Base-by-base conservation (phyloP, 2,888 invertebrate genomes). In the Epistrophe eligans region DNA sequence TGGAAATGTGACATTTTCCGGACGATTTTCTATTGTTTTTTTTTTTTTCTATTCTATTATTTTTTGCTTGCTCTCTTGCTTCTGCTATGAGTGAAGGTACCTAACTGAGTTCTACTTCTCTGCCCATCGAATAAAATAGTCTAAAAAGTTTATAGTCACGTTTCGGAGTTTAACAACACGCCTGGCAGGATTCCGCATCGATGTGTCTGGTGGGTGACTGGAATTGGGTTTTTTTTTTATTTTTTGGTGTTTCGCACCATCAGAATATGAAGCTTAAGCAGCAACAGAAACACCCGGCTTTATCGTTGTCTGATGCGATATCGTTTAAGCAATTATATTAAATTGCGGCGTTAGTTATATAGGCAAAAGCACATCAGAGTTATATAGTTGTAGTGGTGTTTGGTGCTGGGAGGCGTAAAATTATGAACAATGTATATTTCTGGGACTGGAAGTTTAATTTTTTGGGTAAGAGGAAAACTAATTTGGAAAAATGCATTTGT, bases 121-220 rank as follows among this genome's bases (percentile, higher is more conserved):
- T 57, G 60, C 77, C 70, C 58, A 57, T 60, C 38, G 52, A 58
- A 77, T 79, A 81, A 32, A 35, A 81, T 79, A 87, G 81, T 82
- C 82, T 73, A 87, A 87, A 77, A 87, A 87, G 82, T 87, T 87
- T 87, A 82, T 87, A 87, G 85, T 87, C 85, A 87, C 85, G 85
- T 87, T 87, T 82, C 58, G 71, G 77, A 81, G 82, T 87, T 82
- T 79, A 57, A 35, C 62, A 57, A 35, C 62, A 85, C 81, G 84
- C 77, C 81, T 85, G 84, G 84, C 77, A 73, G 77, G 62, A 62
- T 84, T 80, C 80, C 66, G 77, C 24, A 24, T 84, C 84, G 84
- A 77, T 80, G 84, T 72, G 71, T 80, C 67, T 66, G 64, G 43
- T 66, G 64, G 43, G 62, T 64, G 67, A 74, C 62, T 76, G 43